Evolutionary conservation across 2,888 invertebrate genomes (phyloP), one percentile per base, ranked within the genome.

Genomic region (Cephonodes hylas): DNA sequence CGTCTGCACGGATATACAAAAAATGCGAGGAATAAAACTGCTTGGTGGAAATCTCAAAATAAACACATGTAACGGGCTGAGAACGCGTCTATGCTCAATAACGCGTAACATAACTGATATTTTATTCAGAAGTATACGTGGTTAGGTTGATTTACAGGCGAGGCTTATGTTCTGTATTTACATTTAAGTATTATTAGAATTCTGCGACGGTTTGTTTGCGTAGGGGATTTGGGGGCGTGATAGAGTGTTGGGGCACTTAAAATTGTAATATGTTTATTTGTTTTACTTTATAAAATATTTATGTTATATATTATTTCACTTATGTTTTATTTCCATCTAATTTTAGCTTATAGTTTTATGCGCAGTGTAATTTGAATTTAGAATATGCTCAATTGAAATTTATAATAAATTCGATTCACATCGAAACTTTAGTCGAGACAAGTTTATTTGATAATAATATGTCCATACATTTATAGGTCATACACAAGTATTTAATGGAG

Each of bases 41-140:
- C 10, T 10, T 53, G 18, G 53, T 27, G 27, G 13, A 46, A 31
- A 53, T 53, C 31, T 53, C 31, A 3, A 53, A 46, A 46, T 25
- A 46, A 53, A 31, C 53, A 27, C 48, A 27, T 53, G 53, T 31
- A 18, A 53, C 48, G 7, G 15, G 6, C 48, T 27, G 48, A 15
- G 31, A 31, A 53, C 10, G 2, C 18, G 31, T 18, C 31, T 60
- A 53, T 59, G 59, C 61, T 58, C 60, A 64, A 61, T 62, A 62
- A 62, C 53, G 57, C 18, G 31, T 18, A 53, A 53, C 53, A 53
- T 60, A 64, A 68, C 64, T 65, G 65, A 66, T 68, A 68, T 66
- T 65, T 68, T 68, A 68, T 68, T 68, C 68, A 68, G 64, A 63
- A 63, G 65, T 65, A 64, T 63, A 64, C 61, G 66, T 66, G 63